Percentiles rank a stretch among this genome's conserved stretches.
Evolutionary conservation across 1,140 invertebrate genomes (phyloP).

Genomic region (Psilanteris sp.): DNA sequence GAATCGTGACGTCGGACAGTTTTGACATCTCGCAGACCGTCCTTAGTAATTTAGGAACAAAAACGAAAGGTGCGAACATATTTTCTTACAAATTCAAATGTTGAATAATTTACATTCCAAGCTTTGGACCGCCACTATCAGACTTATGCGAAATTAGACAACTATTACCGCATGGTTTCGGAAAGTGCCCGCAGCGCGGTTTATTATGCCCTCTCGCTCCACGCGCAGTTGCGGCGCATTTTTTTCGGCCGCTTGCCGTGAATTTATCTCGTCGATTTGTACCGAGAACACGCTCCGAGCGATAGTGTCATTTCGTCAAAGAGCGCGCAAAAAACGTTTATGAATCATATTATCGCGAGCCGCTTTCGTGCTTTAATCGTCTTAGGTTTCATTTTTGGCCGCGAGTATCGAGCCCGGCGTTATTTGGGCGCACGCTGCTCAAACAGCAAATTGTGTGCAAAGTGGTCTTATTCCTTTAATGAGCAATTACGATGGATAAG

Average conservation of each 20-base stretch:
- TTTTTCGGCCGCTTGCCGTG: slow-evolving; percentile 10
- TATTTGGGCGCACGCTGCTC: neutral
- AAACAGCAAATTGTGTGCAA: slow-evolving; percentile 15
- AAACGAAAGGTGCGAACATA: slow-evolving; percentile 52
- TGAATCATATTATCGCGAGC: slow-evolving; percentile 14
- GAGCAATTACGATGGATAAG: slow-evolving; percentile 22
- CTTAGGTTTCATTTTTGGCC: slow-evolving; percentile 5
- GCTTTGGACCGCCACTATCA: neutral
- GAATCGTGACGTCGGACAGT: too few species aligned
- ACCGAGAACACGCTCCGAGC: slow-evolving; percentile 24
- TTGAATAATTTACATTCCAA: slow-evolving; percentile 49
- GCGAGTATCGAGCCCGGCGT: too few species aligned
- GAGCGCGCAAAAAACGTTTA: slow-evolving; percentile 7
- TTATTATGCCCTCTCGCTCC: slow-evolving; percentile 35
- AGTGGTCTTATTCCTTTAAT: slow-evolving; percentile 27
- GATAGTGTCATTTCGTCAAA: slow-evolving; percentile 48
- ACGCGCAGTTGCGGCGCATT: slow-evolving; percentile 1
- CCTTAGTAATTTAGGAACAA: slow-evolving; percentile 31
- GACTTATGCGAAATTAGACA: slow-evolving; percentile 50
- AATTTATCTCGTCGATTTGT: slow-evolving; percentile 33
- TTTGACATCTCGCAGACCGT: too few species aligned
- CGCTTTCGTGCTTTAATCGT: too few species aligned
- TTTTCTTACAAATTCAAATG: slow-evolving; percentile 57
- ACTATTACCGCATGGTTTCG: slow-evolving; percentile 33
- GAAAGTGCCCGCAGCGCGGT: slow-evolving; percentile 29